Evolutionary conservation across 2,113 vertebrate genomes (phyloP).

Genomic region (Athene noctua): DNA sequence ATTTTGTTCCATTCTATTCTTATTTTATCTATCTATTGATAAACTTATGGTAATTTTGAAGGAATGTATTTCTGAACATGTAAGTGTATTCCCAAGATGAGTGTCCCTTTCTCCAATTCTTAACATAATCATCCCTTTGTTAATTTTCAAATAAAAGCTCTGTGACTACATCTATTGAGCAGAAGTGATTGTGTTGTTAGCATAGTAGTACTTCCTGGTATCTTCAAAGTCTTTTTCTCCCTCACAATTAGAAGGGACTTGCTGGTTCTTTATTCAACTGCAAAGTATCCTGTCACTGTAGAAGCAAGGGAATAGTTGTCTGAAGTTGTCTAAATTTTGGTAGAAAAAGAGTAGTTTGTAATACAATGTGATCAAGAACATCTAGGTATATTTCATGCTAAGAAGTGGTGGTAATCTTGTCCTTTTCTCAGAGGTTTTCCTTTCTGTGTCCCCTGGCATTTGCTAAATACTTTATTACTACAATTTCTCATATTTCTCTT

Average conservation of each 20-base stretch:
- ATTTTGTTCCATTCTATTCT: neutral
- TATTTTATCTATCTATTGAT: neutral
- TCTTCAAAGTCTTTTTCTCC: neutral
- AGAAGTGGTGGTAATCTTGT: neutral
- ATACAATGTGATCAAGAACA: neutral
- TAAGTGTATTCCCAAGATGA: neutral
- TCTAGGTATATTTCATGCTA: accelerated
- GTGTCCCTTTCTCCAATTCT: neutral
- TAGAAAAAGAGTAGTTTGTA: neutral
- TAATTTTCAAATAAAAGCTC: neutral
- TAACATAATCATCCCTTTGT: neutral
- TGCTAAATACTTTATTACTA: neutral
- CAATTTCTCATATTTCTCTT: neutral
- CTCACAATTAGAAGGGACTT: neutral
- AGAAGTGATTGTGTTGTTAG: neutral
- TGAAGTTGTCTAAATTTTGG: neutral
- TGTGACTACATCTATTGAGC: neutral
- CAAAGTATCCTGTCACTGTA: neutral
- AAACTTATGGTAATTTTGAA: neutral
- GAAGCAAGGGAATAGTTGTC: neutral
- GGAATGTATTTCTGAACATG: neutral
- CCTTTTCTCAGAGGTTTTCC: neutral
- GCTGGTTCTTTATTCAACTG: neutral
- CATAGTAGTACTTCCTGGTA: neutral
- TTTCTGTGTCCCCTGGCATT: neutral